Conservation (phyloP, 1,140 invertebrate species). For the Drosophila ficusphila region DNA sequence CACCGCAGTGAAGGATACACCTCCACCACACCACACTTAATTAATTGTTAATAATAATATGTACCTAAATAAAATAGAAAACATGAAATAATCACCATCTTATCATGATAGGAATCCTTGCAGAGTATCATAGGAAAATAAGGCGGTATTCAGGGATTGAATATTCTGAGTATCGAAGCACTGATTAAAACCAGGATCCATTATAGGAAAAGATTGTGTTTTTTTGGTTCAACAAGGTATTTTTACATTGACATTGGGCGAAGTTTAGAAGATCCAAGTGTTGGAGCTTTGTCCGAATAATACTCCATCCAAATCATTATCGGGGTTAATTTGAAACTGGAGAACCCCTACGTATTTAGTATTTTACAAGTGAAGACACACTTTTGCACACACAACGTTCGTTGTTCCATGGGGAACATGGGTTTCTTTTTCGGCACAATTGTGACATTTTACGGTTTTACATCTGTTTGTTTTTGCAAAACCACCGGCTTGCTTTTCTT, state of each 20-base stretch:
- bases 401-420: conserved; percentile 90
- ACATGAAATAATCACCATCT: neutral
- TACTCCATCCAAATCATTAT: conserved; percentile 88
- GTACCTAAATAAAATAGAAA: neutral
- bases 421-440: conserved; percentile 86
- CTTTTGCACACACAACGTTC: conserved; percentile 90
- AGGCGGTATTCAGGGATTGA: conserved; percentile 70
- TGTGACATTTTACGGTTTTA: conserved; percentile 34
- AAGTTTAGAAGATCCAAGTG: conserved; percentile 88
- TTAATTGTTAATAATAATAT: neutral
- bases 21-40: too few species aligned
- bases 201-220: conserved; percentile 91
- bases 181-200: conserved; percentile 89
- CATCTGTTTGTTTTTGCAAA: conserved; percentile 27
- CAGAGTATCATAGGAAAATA: conserved; percentile 83
- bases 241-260: conserved; percentile 85
- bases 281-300: conserved; percentile 88
- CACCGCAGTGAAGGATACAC: too few species aligned
- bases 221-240: conserved; percentile 89
- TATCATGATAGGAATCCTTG: conserved; percentile 57
- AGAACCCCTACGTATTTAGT: conserved; percentile 89
- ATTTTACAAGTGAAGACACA: conserved; percentile 94
- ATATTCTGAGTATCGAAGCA: conserved; percentile 83
- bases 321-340: conserved; percentile 92
- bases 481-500: conserved; percentile 14